These are phyloP conservation scores for Arbacia lixula DNA, from an alignment of 53 echinoderm and acorn worm genomes.

Conservation along the genomic window DNA sequence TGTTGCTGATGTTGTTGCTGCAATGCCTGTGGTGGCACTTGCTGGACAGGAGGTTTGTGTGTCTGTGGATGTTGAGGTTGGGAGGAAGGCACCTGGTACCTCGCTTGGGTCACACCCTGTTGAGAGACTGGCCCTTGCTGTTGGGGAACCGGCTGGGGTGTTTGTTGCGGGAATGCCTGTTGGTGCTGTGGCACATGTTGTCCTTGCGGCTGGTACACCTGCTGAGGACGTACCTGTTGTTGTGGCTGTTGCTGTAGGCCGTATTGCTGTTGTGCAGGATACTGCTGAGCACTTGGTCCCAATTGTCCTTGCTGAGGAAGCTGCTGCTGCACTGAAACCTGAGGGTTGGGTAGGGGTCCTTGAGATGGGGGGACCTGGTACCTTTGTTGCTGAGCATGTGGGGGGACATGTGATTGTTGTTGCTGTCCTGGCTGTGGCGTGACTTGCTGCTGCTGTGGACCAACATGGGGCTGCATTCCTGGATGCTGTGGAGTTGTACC, in stretches of 20 bases:
- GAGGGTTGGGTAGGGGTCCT: conserved; percentile 19
- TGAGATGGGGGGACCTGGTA: background rate
- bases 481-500: background rate
- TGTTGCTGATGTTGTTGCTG: background rate
- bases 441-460: conserved; percentile 20
- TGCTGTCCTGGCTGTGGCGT: background rate
- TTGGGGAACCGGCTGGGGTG: background rate
- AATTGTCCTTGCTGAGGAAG: conserved; percentile 33
- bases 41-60: conserved; percentile 8
- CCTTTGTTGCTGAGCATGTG: conserved; percentile 1
- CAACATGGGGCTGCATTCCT: background rate
- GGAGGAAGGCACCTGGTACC: background rate
- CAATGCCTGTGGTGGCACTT: background rate
- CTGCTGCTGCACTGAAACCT: conserved; percentile 50
- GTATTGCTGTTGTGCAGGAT: conserved; percentile 17
- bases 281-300: conserved; percentile 7
- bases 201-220: background rate
- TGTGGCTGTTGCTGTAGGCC: background rate
- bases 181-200: too few relatives aligned
- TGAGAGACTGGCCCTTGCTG: conserved; percentile 30
- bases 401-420: conserved; percentile 6
- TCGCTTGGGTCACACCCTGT: background rate
- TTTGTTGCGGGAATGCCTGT: conserved; percentile 6
- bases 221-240: background rate
- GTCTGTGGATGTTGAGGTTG: background rate